Evolutionary conservation across 1,140 invertebrate species (phyloP).

Genomic region (Anoplophora glabripennis): DNA sequence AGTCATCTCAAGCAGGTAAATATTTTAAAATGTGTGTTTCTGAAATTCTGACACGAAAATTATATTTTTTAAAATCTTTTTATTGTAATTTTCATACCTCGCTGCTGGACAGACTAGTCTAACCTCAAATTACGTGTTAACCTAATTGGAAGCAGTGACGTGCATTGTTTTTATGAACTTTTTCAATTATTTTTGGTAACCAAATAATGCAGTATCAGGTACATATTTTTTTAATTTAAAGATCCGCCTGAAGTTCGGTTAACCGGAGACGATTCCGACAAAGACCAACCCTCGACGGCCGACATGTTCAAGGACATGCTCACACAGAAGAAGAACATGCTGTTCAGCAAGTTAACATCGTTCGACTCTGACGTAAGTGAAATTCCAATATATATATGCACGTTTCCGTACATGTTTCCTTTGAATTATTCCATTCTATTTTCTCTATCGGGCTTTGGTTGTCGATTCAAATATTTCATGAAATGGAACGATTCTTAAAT

Average conservation of each 20-base stretch:
- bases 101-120: too few species aligned
- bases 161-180: neutral
- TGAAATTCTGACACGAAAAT: too few species aligned
- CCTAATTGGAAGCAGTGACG: neutral
- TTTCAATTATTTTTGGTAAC: neutral
- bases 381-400: slow-evolving; percentile 2
- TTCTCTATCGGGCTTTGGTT: neutral
- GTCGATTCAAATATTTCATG: slow-evolving; percentile 16
- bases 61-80: too few species aligned
- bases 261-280: slow-evolving; percentile 44
- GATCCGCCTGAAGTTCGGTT: slow-evolving; percentile 55
- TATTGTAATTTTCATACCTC: too few species aligned
- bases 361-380: slow-evolving; percentile 82
- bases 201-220: too few species aligned
- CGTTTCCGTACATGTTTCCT: neutral
- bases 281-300: slow-evolving; percentile 69
- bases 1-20: slow-evolving; percentile 53
- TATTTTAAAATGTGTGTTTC: too few species aligned
- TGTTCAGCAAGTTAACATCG: slow-evolving; percentile 82
- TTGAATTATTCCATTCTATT: neutral
- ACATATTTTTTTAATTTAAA: slow-evolving; percentile 23
- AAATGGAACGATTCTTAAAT: slow-evolving; percentile 23
- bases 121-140: too few species aligned
- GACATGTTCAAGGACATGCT: slow-evolving; percentile 88
- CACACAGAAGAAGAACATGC: slow-evolving; percentile 79